Evolutionary conservation across 2,888 invertebrate genomes (phyloP), one percentile per base, ranked within the genome.

Genomic region (Ennomos fuscantarius): DNA sequence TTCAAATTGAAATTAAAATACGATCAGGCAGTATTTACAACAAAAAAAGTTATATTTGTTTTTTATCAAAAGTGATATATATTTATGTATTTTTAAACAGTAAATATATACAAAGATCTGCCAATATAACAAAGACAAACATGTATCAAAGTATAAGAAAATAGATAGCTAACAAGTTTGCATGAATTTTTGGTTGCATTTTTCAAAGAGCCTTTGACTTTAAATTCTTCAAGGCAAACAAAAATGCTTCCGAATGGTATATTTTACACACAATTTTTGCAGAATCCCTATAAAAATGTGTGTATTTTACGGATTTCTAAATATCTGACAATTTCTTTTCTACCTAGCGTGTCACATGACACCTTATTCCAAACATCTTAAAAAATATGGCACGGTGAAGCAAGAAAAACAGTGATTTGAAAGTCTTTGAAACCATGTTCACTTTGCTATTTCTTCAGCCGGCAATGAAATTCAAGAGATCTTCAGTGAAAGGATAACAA

Each of bases 401-500:
- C 57, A 54, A 43, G 57, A 68, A 69, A 55, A 39, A 55, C 51
- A 45, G 31, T 35, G 43, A 48, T 33, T 48, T 15, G 60, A 63
- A 49, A 66, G 54, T 68, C 81, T 83, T 84, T 82, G 83, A 86
- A 82, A 79, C 71, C 70, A 73, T 78, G 82, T 70, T 79, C 66
- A 74, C 76, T 79, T 81, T 77, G 86, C 81, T 78, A 75, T 81
- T 83, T 75, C 58, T 43, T 86, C 82, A 68, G 75, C 69, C 86
- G 92, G 90, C 91, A 88, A 79, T 83, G 86, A 88, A 89, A 87
- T 82, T 81, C 91, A 89, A 92, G 92, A 92, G 92, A 92, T 92
- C 92, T 92, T 92, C 75, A 88, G 92, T 92, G 92, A 92, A 92
- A 92, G 92, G 86, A 91, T 87, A 92, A 91, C 90, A 89, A 92